Conservation (phyloP, 2,113 vertebrate genomes). For the Anoplopoma fimbria region DNA sequence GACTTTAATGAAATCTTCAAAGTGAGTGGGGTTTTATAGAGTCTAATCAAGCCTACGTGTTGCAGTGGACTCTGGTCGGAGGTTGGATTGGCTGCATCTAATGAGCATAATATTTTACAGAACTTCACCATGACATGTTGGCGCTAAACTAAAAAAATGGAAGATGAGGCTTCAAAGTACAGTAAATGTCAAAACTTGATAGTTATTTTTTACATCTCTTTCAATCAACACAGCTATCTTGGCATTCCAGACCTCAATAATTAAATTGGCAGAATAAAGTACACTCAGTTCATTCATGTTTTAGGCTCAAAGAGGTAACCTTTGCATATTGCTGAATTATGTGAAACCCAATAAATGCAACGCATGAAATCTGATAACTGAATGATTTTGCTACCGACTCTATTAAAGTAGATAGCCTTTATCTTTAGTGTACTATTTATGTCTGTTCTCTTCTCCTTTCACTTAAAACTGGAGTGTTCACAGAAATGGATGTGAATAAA, state of each 20-base stretch:
- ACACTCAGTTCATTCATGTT: neutral
- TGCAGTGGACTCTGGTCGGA: constrained; percentile 1
- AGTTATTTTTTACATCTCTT: neutral
- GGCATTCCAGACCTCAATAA: constrained; percentile 12
- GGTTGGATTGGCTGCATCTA: constrained; percentile 20
- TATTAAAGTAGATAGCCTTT: neutral
- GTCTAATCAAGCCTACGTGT: constrained; percentile 42
- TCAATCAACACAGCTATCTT: neutral
- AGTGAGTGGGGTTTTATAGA: constrained; percentile 22
- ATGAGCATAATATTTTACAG: neutral
- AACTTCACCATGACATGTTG: neutral
- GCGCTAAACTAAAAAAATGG: neutral
- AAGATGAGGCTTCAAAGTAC: neutral
- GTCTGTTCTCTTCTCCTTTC: neutral
- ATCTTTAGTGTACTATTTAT: neutral
- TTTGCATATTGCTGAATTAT: constrained; percentile 3
- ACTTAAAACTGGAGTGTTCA: neutral
- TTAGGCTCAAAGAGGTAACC: constrained; percentile 3
- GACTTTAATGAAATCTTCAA: constrained; percentile 46
- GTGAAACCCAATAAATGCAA: neutral
- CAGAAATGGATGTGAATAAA: neutral
- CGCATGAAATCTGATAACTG: neutral
- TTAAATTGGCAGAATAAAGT: constrained; percentile 18
- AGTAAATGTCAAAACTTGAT: constrained; percentile 4
- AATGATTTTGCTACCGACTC: neutral